phyloP scores from a whole-genome alignment of 2,113 vertebrate species.

The Alaudala cheleensis region DNA sequence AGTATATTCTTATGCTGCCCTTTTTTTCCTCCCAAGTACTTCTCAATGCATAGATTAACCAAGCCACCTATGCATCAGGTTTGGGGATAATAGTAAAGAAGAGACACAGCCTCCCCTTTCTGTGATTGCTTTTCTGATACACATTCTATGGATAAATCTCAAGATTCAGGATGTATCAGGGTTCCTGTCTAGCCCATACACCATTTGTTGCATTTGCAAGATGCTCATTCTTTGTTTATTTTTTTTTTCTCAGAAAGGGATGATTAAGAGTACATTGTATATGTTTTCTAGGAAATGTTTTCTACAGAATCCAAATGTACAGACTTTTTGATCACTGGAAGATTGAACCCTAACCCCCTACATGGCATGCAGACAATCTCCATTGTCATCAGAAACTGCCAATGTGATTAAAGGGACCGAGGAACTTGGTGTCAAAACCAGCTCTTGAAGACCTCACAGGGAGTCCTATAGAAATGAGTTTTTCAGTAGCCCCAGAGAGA shows the following conservation, averaged over 20 bases:
- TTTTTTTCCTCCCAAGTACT: background rate
- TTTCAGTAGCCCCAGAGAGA: background rate
- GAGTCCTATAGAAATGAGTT: background rate
- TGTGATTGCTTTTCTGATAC: background rate
- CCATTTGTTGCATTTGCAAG: accelerated
- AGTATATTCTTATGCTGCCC: background rate
- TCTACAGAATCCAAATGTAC: background rate
- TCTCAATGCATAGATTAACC: background rate
- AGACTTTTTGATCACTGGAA: background rate
- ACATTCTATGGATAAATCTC: background rate
- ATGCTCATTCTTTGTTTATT: background rate
- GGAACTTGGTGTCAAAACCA: background rate
- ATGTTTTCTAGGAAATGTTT: background rate
- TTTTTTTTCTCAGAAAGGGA: background rate
- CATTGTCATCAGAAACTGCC: background rate
- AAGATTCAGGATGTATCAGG: background rate
- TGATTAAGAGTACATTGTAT: background rate
- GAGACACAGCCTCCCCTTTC: accelerated
- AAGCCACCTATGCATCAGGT: background rate
- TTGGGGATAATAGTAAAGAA: background rate
- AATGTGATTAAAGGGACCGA: background rate
- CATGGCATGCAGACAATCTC: background rate
- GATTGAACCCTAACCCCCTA: background rate
- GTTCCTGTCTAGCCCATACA: background rate
- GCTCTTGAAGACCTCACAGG: background rate